Evolutionary conservation across 2,113 vertebrate genomes (phyloP).

Genomic region (Nesoenas mayeri): DNA sequence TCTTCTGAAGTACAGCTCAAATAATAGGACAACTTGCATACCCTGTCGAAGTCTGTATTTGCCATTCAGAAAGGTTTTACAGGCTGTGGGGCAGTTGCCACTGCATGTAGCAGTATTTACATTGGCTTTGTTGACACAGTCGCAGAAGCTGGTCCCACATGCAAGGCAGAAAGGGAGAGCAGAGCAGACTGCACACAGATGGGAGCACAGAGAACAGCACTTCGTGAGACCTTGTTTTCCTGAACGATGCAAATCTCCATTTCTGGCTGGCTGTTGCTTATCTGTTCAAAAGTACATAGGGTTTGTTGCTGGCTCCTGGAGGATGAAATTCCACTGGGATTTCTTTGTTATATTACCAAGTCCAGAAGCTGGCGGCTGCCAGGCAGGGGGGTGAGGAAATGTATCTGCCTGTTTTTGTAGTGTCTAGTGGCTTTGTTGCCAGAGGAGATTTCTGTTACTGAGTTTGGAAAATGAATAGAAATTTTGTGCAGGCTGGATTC

Average conservation of each 20-base stretch:
- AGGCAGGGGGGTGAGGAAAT: not conserved
- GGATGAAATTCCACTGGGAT: not conserved
- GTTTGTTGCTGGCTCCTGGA: not conserved
- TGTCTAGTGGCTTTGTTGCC: not conserved
- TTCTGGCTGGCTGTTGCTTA: not conserved
- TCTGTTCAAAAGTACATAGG: not conserved
- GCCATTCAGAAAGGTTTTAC: not conserved
- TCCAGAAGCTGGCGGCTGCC: not conserved
- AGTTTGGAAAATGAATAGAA: not conserved
- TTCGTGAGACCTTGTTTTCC: not conserved
- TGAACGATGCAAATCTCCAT: not conserved
- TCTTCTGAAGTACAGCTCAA: not conserved
- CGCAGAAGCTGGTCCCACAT: rapidly evolving
- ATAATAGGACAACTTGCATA: not conserved
- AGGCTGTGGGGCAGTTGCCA: not conserved
- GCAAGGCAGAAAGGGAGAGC: not conserved
- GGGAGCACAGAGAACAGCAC: not conserved
- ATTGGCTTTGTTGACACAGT: not conserved
- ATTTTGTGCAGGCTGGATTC: not conserved
- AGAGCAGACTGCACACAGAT: not conserved
- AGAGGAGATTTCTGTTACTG: not conserved
- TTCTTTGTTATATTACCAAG: not conserved
- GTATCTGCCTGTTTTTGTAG: constrained; percentile 12
- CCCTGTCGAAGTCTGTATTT: not conserved
- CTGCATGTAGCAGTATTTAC: not conserved